Base-by-base conservation (phyloP, 2,888 invertebrate species). In the Scaptomyza polygonia region DNA sequence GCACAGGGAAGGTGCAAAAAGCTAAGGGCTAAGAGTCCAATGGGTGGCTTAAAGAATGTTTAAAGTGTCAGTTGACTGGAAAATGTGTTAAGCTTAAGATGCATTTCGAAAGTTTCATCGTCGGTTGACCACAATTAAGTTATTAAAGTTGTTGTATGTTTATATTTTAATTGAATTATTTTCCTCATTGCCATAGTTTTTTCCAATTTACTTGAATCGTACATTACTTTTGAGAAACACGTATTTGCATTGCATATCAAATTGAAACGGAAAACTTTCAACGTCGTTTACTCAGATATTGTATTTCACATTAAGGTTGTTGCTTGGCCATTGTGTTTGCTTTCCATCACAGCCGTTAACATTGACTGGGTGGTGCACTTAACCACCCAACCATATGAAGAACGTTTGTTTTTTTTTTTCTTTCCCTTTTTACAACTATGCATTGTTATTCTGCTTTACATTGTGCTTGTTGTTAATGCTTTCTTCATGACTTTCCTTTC, bases 231-330 rank as follows among this genome's bases (percentile, higher is more conserved):
- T 64, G 49, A 12, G n/a, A 32, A 39, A 39, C 1, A 48, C 39
- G 55, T 70, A 56, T 70, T 67, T 70, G 52, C 71, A 51, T 72
- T 77, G 52, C 43, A 27, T 27, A 52, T 58, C 47, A 55, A 53
- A 68, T 53, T 73, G 85, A 63, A 82, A 77, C 67, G 66, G 73
- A 72, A 86, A 86, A 82, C 77, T 77, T 86, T 77, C 72, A 58
- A 64, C 66, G n/a, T 68, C 59, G 69, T 42, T 57, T 47, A 30
- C 54, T 44, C 57, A 64, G 53, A 79, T 80, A 77, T 85, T 85
- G 76, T 85, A 61, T 82, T 84, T 78, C 78, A 61, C 67, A 64
- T 74, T 67, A 56, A 63, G 57, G 57, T 63, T 67, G 65, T 65
- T 79, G 68, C 55, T 63, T 66, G 77, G 25, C 66, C 59, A 72